phyloP scores from a whole-genome alignment of 2,797 vertebrate species.

The Eulemur mongoz region DNA sequence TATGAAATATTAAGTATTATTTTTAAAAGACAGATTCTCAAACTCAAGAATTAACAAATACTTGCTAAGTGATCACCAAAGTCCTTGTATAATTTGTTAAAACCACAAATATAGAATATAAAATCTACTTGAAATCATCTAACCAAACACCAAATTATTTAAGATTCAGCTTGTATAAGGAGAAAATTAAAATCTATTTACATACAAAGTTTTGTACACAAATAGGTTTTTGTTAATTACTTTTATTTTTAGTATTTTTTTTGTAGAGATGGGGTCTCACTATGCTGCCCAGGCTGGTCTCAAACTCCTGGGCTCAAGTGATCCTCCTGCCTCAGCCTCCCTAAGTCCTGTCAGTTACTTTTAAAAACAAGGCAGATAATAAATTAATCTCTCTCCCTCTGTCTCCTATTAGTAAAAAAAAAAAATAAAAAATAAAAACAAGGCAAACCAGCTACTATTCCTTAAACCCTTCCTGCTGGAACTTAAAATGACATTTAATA shows the following conservation, averaged over 20 bases:
- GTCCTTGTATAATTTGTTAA: neutral
- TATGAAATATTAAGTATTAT: neutral
- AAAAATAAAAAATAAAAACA: neutral
- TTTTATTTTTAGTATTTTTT: neutral
- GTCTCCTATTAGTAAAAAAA: no score
- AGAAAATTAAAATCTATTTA: neutral
- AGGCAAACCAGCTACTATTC: neutral
- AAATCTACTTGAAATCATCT: constrained; percentile 29
- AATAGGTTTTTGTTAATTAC: neutral
- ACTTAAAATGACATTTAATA: neutral
- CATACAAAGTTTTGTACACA: neutral
- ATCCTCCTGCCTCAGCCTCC: neutral
- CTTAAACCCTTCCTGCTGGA: neutral
- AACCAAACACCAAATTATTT: neutral
- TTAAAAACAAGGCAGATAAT: neutral
- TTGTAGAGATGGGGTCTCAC: neutral
- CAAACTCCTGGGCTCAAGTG: neutral
- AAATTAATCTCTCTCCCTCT: no score
- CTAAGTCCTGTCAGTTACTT: neutral
- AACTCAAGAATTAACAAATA: neutral
- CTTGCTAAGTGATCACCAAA: neutral
- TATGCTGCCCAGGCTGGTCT: neutral
- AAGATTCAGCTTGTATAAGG: neutral
- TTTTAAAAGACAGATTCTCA: neutral
- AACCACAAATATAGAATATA: neutral